Percentiles rank a stretch among this genome's conserved stretches.
Evolutionary conservation across 2,888 invertebrate genomes (phyloP).

Genomic region (Chymomyza procnemis): DNA sequence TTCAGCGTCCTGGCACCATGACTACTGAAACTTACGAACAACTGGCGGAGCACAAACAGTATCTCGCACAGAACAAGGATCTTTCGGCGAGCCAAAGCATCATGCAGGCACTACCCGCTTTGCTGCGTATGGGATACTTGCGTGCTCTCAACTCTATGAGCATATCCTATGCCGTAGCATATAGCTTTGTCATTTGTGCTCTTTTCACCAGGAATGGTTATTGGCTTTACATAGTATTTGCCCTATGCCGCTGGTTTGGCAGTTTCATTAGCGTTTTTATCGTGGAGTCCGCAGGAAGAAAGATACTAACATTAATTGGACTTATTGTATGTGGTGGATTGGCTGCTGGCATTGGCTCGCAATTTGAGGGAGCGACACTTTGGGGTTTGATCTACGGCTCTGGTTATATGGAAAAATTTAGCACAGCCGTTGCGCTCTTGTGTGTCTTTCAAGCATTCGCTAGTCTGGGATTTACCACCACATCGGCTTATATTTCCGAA

Average conservation of each 20-base stretch:
- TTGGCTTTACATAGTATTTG: slow-evolving; percentile 45
- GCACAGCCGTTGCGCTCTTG: slow-evolving; percentile 29
- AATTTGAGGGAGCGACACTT: background rate
- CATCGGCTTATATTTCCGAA: slow-evolving; percentile 63
- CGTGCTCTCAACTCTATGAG: slow-evolving; percentile 54
- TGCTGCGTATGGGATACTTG: slow-evolving; percentile 50
- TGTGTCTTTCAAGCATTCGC: slow-evolving; percentile 55
- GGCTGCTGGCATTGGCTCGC: slow-evolving; percentile 46
- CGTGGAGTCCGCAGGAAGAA: slow-evolving; percentile 63
- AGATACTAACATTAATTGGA: slow-evolving; percentile 48
- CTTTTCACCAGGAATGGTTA: background rate
- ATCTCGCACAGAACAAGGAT: slow-evolving; percentile 45
- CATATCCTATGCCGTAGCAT: slow-evolving; percentile 33
- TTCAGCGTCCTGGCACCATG: slow-evolving; percentile 43
- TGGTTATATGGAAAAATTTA: background rate
- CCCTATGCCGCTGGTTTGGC: slow-evolving; percentile 48
- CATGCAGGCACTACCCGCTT: slow-evolving; percentile 38
- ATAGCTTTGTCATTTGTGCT: background rate
- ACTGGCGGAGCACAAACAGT: slow-evolving; percentile 55
- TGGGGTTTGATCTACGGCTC: background rate
- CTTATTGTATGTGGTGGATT: slow-evolving; percentile 43
- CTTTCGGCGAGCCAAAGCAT: slow-evolving; percentile 26
- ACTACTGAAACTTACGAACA: slow-evolving; percentile 44
- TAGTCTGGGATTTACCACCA: slow-evolving; percentile 53
- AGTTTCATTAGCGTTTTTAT: slow-evolving; percentile 23